Conservation (phyloP, 2,797 vertebrate species). For the Cyclopterus lumpus region DNA sequence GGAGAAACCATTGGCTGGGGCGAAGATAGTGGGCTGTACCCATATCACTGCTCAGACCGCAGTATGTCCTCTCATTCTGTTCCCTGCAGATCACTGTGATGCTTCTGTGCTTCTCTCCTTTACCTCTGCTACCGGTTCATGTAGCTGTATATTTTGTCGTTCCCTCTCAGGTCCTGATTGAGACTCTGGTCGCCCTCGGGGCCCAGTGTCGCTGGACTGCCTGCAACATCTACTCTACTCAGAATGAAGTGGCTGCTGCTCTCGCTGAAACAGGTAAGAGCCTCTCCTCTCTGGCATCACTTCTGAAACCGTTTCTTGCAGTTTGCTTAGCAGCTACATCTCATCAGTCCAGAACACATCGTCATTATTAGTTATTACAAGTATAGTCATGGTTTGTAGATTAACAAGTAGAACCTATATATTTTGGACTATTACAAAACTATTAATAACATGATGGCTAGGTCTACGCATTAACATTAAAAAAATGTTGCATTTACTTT, state of each 20-base stretch:
- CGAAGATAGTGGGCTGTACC: slow-evolving; percentile 97
- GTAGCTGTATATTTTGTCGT: neutral
- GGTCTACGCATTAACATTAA: neutral
- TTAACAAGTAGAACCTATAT: neutral
- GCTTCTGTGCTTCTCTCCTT: neutral
- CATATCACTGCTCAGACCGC: slow-evolving; percentile 99
- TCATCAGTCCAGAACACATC: neutral
- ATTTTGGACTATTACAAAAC: neutral
- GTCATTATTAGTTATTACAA: neutral
- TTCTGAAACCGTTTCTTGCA: neutral
- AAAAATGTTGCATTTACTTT: neutral
- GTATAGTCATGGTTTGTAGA: neutral
- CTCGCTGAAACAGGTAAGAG: slow-evolving; percentile 92
- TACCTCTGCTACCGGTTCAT: neutral
- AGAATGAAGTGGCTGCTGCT: slow-evolving; percentile 97
- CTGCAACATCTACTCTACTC: slow-evolving; percentile 98
- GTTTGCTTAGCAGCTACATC: neutral
- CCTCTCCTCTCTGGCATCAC: neutral
- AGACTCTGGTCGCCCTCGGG: slow-evolving; percentile 95
- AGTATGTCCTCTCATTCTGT: slow-evolving; percentile 79
- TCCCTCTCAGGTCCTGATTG: slow-evolving; percentile 90
- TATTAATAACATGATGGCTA: neutral
- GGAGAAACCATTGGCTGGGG: slow-evolving; percentile 97
- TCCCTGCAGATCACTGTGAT: neutral
- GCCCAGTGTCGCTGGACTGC: slow-evolving; percentile 99